phyloP scores from a whole-genome alignment of 1,140 invertebrate genomes.

The Plectus sambesii region DNA sequence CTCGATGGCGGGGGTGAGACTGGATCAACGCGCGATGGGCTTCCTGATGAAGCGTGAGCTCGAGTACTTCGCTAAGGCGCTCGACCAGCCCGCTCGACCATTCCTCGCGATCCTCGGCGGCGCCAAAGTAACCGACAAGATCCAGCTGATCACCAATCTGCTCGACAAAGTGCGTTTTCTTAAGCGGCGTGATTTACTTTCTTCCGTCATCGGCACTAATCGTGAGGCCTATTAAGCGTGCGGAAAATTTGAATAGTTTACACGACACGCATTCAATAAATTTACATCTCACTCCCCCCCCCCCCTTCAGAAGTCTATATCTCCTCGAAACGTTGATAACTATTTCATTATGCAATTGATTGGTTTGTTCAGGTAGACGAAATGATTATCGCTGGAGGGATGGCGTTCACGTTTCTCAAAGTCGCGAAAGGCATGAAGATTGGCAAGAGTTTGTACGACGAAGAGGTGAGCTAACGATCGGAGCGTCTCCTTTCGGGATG shows the following conservation, averaged over 20 bases:
- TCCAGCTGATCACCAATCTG: slow-evolving; percentile 93
- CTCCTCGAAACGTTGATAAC: slow-evolving; percentile 88
- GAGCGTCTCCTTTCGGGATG: too few species aligned
- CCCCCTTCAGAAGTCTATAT: slow-evolving; percentile 52
- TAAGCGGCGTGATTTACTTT: too few species aligned
- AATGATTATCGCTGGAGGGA: slow-evolving; percentile 99
- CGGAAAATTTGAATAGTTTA: too few species aligned
- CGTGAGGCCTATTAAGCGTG: too few species aligned
- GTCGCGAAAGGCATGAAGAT: slow-evolving; percentile 79
- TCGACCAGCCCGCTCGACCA: slow-evolving; percentile 86
- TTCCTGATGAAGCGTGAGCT: slow-evolving; percentile 96
- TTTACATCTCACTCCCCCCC: too few species aligned
- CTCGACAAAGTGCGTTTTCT: slow-evolving; percentile 68
- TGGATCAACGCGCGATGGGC: slow-evolving; percentile 75
- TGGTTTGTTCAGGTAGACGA: slow-evolving; percentile 96
- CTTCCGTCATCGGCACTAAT: too few species aligned
- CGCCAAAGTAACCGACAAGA: slow-evolving; percentile 98
- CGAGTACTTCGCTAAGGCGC: slow-evolving; percentile 89
- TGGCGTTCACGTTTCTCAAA: slow-evolving; percentile 99
- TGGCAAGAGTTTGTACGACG: slow-evolving; percentile 46
- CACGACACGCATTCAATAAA: too few species aligned
- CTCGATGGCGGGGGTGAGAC: slow-evolving; percentile 64
- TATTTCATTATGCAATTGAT: too few species aligned
- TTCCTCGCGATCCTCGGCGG: slow-evolving; percentile 96
- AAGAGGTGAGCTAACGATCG: too few species aligned